phyloP scores from a whole-genome alignment of 2,888 invertebrate species.

The Sturmia bella region DNA sequence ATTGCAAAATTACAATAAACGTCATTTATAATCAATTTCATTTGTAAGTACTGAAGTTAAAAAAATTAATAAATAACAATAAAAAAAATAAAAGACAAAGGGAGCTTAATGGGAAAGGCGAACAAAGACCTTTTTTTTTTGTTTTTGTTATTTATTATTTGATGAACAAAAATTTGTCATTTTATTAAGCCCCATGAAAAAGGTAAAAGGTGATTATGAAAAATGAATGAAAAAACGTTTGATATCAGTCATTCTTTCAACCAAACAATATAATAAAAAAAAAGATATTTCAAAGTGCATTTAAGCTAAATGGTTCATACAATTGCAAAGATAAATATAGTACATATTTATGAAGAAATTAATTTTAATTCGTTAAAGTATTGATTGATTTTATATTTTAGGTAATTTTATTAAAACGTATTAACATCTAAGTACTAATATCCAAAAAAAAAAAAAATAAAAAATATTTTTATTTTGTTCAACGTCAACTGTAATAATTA shows the following conservation, averaged over 20 bases:
- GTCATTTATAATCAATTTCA: slow-evolving; percentile 39
- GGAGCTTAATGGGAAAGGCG: not conserved
- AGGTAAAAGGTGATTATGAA: not conserved
- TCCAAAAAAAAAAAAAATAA: too few relatives aligned
- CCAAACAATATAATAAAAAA: too few relatives aligned
- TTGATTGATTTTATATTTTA: too few relatives aligned
- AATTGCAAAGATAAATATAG: too few relatives aligned
- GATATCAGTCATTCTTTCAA: too few relatives aligned
- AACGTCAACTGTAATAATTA: slow-evolving; percentile 10
- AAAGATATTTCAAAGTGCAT: too few relatives aligned
- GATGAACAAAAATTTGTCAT: not conserved
- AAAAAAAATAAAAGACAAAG: not conserved
- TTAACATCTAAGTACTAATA: too few relatives aligned
- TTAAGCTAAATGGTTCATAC: too few relatives aligned
- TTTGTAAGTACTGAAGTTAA: slow-evolving; percentile 1
- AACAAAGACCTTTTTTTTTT: slow-evolving; percentile 17
- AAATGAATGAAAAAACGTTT: too few relatives aligned
- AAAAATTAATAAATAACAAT: slow-evolving; percentile 24
- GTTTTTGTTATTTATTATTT: not conserved
- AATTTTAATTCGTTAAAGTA: too few relatives aligned
- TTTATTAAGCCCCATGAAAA: not conserved
- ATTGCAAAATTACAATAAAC: slow-evolving; percentile 55
- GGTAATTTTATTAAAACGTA: too few relatives aligned
- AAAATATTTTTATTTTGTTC: not conserved
- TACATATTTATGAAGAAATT: too few relatives aligned